Base-by-base conservation (phyloP, 1,140 invertebrate species). In the Lepidotrigona ventralis region DNA sequence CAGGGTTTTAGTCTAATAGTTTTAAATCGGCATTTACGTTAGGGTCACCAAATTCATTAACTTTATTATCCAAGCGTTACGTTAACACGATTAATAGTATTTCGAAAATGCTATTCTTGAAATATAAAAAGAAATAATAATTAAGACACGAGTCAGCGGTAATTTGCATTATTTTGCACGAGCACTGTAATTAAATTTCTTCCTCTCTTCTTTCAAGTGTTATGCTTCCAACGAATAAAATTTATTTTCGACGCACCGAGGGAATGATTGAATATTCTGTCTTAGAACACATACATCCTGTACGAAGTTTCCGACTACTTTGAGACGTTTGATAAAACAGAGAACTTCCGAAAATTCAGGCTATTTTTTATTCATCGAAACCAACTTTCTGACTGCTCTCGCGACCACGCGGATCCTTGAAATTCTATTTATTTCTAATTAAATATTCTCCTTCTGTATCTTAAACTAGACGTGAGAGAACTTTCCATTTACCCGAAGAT, bases 1-100 rank as follows among this genome's bases (percentile, higher is more conserved):
- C 54, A 71, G 95, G 97, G 97, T 26, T 95, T n/a, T n/a, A n/a
- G n/a, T n/a, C n/a, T n/a, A n/a, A n/a, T n/a, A n/a, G n/a, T n/a
- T n/a, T 95, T 68, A 94, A 95, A 90, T 98, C 15, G 96, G 98
- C 19, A 96, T 98, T 74, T 98, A 98, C 93, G 96, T 97, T n/a
- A 95, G 96, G 90, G 96, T 98, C 60, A 95, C 96, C 77, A 90
- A 92, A 85, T 97, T 93, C 93, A 86, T 95, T 84, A 95, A 96
- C 92, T 97, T 95, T 95, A 96, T 96, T 73, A 54, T 73, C 12
- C 53, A 17, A 83, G 15, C 76, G 8, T 3, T 83, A n/a, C 29
- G 68, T n/a, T 75, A 39, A 75, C 14, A 9, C n/a, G 4, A 29
- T 54, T 17, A 39, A 17, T 17, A 19, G 0, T 33, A 23, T 26